A percentile compares a stretch with the other conserved stretches of the same genome.
Evolutionary conservation across 2,113 vertebrate species (phyloP).

Genomic region (Engystomops pustulosus): DNA sequence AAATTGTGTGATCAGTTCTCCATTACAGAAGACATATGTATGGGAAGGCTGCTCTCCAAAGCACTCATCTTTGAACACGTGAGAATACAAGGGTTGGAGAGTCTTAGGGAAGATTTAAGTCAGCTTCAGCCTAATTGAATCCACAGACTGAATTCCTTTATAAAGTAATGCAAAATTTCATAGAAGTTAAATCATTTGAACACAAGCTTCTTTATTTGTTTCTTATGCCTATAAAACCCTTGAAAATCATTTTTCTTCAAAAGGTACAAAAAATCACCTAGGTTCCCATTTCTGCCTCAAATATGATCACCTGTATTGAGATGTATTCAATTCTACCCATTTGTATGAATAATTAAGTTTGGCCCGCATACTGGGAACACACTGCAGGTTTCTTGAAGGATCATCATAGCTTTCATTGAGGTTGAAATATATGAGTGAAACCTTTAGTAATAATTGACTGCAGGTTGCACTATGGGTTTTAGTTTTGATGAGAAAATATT

Average conservation of each 20-base stretch:
- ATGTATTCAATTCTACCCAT: too few relatives aligned
- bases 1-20: conserved; percentile 30
- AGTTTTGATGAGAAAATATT: too few relatives aligned
- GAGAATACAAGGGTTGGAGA: background rate
- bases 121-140: background rate
- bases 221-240: background rate
- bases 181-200: background rate
- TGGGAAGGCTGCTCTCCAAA: background rate
- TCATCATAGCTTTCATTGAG: too few relatives aligned
- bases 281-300: background rate
- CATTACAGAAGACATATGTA: conserved; percentile 16
- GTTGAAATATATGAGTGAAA: too few relatives aligned
- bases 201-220: background rate
- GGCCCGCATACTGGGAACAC: too few relatives aligned
- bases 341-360: too few relatives aligned
- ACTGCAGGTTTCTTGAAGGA: too few relatives aligned
- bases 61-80: background rate
- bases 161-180: background rate
- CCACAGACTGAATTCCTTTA: background rate
- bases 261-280: background rate
- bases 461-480: too few relatives aligned
- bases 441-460: too few relatives aligned
- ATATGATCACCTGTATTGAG: background rate
- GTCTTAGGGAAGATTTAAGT: background rate
- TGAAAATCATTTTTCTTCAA: background rate